These are phyloP conservation scores for Glossosoma conforme DNA, from an alignment of 1,140 invertebrate species.

Conservation along the genomic window DNA sequence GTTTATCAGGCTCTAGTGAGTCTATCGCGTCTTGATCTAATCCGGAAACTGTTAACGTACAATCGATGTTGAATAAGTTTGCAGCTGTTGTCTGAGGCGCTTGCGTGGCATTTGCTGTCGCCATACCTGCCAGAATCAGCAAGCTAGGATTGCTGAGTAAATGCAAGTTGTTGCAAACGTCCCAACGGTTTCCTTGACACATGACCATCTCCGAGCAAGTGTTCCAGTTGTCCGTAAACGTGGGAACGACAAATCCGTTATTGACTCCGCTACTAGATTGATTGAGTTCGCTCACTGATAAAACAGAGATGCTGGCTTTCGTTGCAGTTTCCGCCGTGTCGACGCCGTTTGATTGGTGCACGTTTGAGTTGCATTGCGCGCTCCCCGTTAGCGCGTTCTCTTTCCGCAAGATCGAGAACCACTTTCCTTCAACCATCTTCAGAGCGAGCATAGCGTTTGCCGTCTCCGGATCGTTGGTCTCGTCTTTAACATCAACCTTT, in stretches of 20 bases:
- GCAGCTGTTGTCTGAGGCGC: conserved; percentile 25
- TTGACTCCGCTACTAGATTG: not conserved
- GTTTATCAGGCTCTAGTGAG: conserved; percentile 43
- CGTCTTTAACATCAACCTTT: conserved; percentile 47
- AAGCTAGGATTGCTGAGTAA: conserved; percentile 50
- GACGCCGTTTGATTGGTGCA: conserved; percentile 11
- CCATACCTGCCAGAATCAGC: conserved; percentile 48
- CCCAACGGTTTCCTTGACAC: conserved; percentile 55
- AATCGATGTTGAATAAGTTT: conserved; percentile 44
- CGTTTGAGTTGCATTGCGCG: not conserved
- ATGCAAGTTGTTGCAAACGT: conserved; percentile 54
- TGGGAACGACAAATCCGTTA: conserved; percentile 2
- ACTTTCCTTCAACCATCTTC: conserved; percentile 48
- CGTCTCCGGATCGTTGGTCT: conserved; percentile 42
- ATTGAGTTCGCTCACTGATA: not conserved
- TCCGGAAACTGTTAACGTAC: conserved; percentile 53
- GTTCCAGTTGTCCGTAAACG: conserved; percentile 40
- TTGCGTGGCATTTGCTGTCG: too few species aligned
- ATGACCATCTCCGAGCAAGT: conserved; percentile 48
- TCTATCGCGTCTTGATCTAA: conserved; percentile 52
- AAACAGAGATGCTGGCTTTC: conserved; percentile 4
- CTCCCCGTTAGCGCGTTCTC: conserved; percentile 39
- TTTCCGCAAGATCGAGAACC: conserved; percentile 53
- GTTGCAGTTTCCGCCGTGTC: too few species aligned
- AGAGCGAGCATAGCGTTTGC: conserved; percentile 39